Conservation (phyloP, 1,140 invertebrate genomes). For the Drosophila sucinea region DNA sequence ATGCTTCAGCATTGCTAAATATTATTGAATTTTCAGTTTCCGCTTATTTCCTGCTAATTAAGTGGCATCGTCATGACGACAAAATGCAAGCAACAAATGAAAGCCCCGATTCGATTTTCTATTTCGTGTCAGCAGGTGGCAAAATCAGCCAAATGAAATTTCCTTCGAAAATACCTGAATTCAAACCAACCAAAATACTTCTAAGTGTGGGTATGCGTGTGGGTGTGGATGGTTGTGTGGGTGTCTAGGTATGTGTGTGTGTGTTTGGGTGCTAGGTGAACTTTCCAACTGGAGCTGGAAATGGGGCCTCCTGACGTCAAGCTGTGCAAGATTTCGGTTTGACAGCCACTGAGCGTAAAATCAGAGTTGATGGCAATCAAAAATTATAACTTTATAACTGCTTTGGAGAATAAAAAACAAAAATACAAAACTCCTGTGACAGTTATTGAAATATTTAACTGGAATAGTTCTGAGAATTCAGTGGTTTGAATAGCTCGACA, state of each 20-base stretch:
- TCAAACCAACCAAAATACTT: slow-evolving; percentile 3
- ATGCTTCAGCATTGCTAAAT: neutral
- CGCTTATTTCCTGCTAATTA: slow-evolving; percentile 62
- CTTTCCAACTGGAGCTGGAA: neutral
- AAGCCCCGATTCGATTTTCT: neutral
- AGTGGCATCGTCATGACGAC: slow-evolving; percentile 45
- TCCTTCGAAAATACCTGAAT: slow-evolving; percentile 11
- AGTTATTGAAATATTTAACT: neutral
- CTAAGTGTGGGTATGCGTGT: neutral
- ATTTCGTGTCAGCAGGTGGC: slow-evolving; percentile 35
- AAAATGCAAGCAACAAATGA: slow-evolving; percentile 29
- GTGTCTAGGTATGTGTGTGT: too few relatives aligned
- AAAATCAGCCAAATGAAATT: slow-evolving; percentile 36
- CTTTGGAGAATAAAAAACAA: neutral
- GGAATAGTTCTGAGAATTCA: neutral
- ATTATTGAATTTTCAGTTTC: slow-evolving; percentile 24
- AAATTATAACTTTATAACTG: slow-evolving; percentile 17
- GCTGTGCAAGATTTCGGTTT: slow-evolving; percentile 2
- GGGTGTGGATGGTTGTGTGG: neutral
- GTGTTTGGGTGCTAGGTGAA: neutral
- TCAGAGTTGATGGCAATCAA: slow-evolving; percentile 15
- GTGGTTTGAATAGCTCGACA: too few relatives aligned
- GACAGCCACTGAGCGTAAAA: neutral
- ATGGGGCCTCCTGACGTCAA: neutral
- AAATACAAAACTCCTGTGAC: neutral